These are phyloP conservation scores for Geotrupes spiniger DNA, from an alignment of 2,888 invertebrate genomes.

Conservation along the genomic window DNA sequence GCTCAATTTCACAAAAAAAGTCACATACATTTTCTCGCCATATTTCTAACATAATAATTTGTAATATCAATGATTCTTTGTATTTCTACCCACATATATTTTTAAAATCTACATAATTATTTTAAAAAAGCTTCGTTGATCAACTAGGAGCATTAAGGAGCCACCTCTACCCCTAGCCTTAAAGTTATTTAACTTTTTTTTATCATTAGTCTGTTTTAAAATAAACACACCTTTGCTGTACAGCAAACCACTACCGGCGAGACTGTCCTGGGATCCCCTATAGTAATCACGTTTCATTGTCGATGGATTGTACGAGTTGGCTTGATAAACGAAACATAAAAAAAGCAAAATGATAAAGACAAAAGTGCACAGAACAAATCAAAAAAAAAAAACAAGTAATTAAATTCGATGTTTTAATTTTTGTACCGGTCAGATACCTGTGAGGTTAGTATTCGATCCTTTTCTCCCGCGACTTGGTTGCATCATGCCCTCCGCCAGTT, in stretches of 20 bases:
- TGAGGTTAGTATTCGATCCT: conserved; percentile 78
- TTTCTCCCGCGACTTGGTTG: conserved; percentile 72
- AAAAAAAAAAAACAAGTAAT: conserved; percentile 25
- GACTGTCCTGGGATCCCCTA: conserved; percentile 87
- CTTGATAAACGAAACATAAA: conserved; percentile 33
- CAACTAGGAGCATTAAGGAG: too few species aligned
- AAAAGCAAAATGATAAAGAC: conserved; percentile 27
- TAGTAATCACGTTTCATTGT: conserved; percentile 87
- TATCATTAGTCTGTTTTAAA: too few species aligned
- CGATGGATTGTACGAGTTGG: conserved; percentile 54
- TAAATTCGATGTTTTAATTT: too few species aligned
- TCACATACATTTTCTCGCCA: too few species aligned
- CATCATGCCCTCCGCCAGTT: conserved; percentile 74
- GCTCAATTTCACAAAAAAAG: not conserved
- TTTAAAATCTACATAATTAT: too few species aligned
- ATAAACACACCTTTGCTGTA: conserved; percentile 65
- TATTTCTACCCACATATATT: too few species aligned
- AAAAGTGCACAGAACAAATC: conserved; percentile 24
- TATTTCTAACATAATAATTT: too few species aligned
- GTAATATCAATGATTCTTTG: conserved; percentile 31
- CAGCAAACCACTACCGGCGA: conserved; percentile 67
- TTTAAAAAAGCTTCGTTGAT: too few species aligned
- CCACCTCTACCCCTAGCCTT: too few species aligned
- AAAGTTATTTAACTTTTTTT: too few species aligned
- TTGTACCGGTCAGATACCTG: too few species aligned